Evolutionary conservation across 2,797 vertebrate genomes (phyloP).

Genomic region (Takifugu rubripes): DNA sequence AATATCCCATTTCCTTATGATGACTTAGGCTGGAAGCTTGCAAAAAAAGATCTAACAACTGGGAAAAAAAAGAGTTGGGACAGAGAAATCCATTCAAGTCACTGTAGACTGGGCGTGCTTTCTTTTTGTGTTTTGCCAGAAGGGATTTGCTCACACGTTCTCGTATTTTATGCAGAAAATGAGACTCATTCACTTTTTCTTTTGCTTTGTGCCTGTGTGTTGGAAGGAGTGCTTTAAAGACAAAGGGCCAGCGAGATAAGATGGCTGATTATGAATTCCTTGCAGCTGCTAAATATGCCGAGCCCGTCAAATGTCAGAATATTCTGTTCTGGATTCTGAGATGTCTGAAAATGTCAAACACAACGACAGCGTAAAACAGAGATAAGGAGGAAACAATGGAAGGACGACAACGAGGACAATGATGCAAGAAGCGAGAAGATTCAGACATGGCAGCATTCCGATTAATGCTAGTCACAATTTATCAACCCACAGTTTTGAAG

Average conservation of each 20-base stretch:
- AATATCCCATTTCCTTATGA: slow-evolving; percentile 36
- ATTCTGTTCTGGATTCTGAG: slow-evolving; percentile 70
- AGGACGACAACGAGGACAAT: not conserved
- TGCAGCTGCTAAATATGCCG: slow-evolving; percentile 53
- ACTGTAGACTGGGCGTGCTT: slow-evolving; percentile 15
- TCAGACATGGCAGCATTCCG: not conserved
- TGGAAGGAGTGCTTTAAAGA: slow-evolving; percentile 39
- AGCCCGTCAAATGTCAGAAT: slow-evolving; percentile 70
- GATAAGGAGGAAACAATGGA: not conserved
- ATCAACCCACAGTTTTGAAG: no score
- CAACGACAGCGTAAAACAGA: slow-evolving; percentile 39
- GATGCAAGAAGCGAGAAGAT: not conserved
- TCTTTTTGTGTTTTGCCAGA: slow-evolving; percentile 45
- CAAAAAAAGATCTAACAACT: slow-evolving; percentile 26
- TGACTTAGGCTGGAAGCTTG: slow-evolving; percentile 27
- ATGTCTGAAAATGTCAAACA: slow-evolving; percentile 69
- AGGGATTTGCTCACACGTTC: slow-evolving; percentile 46
- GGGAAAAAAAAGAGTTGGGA: slow-evolving; percentile 32
- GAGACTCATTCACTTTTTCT: slow-evolving; percentile 18
- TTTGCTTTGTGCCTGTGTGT: slow-evolving; percentile 19
- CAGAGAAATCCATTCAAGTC: slow-evolving; percentile 27
- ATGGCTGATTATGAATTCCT: slow-evolving; percentile 59
- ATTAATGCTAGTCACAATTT: no score
- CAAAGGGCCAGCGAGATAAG: slow-evolving; percentile 47
- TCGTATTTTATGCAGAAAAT: slow-evolving; percentile 29